These are phyloP conservation scores for Corvus hawaiiensis DNA, from an alignment of 2,113 vertebrate species.

Conservation along the genomic window DNA sequence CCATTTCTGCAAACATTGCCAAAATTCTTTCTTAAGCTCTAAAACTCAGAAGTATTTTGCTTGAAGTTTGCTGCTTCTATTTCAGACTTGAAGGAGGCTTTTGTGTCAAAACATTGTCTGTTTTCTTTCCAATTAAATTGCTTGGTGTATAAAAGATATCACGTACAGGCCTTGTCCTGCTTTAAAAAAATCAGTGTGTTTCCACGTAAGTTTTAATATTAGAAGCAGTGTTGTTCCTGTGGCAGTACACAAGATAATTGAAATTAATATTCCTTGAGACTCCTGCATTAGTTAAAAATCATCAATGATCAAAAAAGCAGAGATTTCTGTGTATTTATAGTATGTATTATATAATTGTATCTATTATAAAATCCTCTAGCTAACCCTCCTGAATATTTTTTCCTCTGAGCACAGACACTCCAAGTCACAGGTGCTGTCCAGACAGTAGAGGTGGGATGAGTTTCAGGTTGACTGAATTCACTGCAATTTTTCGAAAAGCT, in stretches of 20 bases:
- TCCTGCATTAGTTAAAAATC: background rate
- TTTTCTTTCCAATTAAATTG: background rate
- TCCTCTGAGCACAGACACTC: background rate
- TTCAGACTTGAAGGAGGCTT: background rate
- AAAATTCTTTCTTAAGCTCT: background rate
- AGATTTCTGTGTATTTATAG: background rate
- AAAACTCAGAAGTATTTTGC: background rate
- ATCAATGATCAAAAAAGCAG: background rate
- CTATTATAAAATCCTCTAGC: background rate
- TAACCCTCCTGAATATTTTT: background rate
- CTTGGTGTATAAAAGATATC: background rate
- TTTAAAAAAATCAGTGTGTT: background rate
- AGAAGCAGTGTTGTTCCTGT: background rate
- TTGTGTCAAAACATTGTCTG: background rate
- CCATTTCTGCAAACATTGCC: background rate
- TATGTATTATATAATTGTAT: background rate
- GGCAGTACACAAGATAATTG: background rate
- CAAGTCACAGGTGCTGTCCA: background rate
- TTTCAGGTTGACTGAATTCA: background rate
- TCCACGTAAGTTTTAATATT: background rate
- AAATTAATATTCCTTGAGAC: background rate
- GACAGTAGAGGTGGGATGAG: background rate
- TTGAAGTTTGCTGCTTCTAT: background rate
- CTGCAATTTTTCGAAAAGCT: background rate
- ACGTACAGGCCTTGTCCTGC: background rate